Evolutionary conservation across 2,797 vertebrate species (phyloP), one percentile per base, ranked within the genome.

Genomic region (Falco novaeseelandiae): DNA sequence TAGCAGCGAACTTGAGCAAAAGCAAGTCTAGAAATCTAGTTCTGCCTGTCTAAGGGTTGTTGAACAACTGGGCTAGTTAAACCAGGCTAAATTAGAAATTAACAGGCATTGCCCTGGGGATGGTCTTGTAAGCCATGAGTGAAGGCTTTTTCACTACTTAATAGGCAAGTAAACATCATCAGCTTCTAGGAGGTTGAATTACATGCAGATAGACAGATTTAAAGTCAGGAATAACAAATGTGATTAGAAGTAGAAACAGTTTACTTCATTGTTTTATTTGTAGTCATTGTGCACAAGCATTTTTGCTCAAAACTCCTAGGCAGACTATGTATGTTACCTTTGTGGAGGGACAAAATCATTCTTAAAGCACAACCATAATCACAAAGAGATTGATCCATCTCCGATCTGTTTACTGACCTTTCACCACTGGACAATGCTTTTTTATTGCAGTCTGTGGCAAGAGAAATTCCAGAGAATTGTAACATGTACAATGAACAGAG

Each of bases 401-500:
- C 52, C 51, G 32, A 73, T 91, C 16, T 89, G 69, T 94, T 91
- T 86, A 42, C 69, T 95, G 77, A 97, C 92, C 84, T 92, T 91
- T 95, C 78, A 83, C 65, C 63, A 65, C 21, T 67, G 70, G 66
- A 95, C 94, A 84, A 79, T 66, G 59, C 7, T 72, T 94, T 96
- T 95, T 65, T 78, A 83, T 30, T 83, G 51, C 38, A 49, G 32
- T 49, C 52, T 94, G 59, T 93, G 49, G 87, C 71, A 83, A 92
- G 65, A 97, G 81, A 91, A 92, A 92, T 96, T 97, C 88, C 92
- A 85, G 85, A 76, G 85, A 92, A 70, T 73, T 92, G 87, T 87
- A 86, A 91, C 27, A 7, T 84, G 78, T 92, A 93, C 96, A 90
- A 70, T 96, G 94, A 97, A 85, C 69, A 65, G 93, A 77, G 76